Evolutionary conservation across 2,797 vertebrate species (phyloP).

Genomic region (Rhabdomys pumilio): DNA sequence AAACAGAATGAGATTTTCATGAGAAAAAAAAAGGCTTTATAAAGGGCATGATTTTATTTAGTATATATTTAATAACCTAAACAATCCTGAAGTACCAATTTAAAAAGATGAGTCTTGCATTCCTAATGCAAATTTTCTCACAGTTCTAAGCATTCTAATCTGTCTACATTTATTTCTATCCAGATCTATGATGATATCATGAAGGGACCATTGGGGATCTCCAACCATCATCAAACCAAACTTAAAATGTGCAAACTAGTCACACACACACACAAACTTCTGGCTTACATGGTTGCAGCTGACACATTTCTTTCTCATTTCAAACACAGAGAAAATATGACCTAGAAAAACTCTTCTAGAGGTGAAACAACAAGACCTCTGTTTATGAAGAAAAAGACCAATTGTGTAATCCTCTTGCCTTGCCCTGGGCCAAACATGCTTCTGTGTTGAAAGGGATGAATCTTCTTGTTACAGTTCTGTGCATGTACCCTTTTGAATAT

Average conservation of each 20-base stretch:
- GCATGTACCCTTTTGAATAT: slow-evolving; percentile 38
- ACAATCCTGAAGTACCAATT: slow-evolving; percentile 11
- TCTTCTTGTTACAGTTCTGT: slow-evolving; percentile 50
- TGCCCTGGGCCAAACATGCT: slow-evolving; percentile 62
- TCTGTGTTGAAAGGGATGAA: slow-evolving; percentile 53
- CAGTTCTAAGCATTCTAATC: slow-evolving; percentile 11
- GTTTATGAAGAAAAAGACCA: slow-evolving; percentile 66
- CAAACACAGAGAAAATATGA: slow-evolving; percentile 51
- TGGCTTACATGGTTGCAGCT: slow-evolving; percentile 37
- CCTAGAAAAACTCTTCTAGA: slow-evolving; percentile 60
- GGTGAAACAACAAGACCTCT: slow-evolving; percentile 65
- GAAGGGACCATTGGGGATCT: slow-evolving; percentile 13
- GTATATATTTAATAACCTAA: not conserved
- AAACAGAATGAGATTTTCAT: slow-evolving; percentile 53
- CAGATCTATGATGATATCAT: not conserved
- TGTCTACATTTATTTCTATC: not conserved
- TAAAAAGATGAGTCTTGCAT: not conserved
- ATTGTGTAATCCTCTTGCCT: slow-evolving; percentile 31
- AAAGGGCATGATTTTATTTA: slow-evolving; percentile 11
- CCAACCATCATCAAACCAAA: not conserved
- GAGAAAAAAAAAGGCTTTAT: not conserved
- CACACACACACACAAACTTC: not conserved
- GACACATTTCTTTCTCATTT: slow-evolving; percentile 60
- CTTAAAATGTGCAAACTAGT: not conserved
- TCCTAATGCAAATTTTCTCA: not conserved